phyloP scores from a whole-genome alignment of 2,113 vertebrate species.

The rabbit (Oryctolagus cuniculus) region DNA sequence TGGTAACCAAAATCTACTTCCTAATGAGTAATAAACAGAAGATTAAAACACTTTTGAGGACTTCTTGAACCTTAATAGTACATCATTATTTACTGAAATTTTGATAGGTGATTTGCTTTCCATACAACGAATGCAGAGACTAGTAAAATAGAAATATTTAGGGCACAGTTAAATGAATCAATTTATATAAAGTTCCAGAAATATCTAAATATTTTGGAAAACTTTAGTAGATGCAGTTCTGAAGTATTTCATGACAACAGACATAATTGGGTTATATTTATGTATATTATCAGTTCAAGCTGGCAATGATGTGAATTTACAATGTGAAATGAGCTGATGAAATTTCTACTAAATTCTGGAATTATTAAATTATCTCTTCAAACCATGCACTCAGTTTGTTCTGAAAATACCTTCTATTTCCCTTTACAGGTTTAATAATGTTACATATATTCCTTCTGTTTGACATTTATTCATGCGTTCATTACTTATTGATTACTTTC shows the following conservation, averaged over 20 bases:
- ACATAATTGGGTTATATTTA: neutral
- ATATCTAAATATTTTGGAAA: neutral
- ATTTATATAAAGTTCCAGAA: neutral
- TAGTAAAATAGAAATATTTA: neutral
- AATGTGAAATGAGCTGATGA: neutral
- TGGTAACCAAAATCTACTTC: neutral
- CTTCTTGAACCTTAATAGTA: neutral
- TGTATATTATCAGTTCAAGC: neutral
- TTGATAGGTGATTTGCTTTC: neutral
- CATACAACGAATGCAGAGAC: neutral
- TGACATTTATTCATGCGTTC: neutral
- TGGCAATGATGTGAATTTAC: neutral
- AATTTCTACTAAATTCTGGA: neutral
- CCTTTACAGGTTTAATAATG: neutral
- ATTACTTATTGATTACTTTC: slow-evolving; percentile 33
- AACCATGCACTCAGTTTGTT: neutral
- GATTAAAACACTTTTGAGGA: neutral
- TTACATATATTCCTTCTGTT: neutral
- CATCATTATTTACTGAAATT: no score
- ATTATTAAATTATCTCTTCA: neutral
- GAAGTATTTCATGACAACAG: neutral
- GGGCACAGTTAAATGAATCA: neutral
- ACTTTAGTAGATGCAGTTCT: neutral
- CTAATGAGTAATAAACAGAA: neutral
- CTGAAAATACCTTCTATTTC: neutral